Conservation (phyloP, 1,140 invertebrate genomes). For the Neomicropteryx cornuta region DNA sequence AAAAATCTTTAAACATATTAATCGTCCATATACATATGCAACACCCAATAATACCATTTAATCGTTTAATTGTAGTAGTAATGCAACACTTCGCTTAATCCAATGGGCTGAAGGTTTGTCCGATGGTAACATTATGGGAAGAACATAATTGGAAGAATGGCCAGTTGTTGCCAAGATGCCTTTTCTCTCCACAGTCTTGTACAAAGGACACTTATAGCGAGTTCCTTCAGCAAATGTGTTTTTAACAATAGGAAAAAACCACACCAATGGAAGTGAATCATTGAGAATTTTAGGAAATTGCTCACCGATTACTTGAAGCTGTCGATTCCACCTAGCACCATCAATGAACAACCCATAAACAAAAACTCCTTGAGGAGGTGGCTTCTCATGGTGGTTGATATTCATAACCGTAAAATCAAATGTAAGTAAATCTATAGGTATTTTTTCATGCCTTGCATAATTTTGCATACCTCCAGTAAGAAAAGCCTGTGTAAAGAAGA, state of each 20-base stretch:
- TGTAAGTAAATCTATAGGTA: conserved; percentile 77
- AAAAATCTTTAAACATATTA: no score
- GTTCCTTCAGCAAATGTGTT: conserved; percentile 39
- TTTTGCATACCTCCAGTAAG: conserved; percentile 88
- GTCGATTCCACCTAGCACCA: conserved; percentile 71
- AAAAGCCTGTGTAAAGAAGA: conserved; percentile 92
- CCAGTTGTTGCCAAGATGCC: conserved; percentile 79
- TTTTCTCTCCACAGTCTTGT: conserved; percentile 77
- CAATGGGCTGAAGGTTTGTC: conserved; percentile 61
- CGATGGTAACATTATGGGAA: conserved; percentile 66
- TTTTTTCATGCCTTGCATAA: conserved; percentile 74
- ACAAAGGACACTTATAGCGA: conserved; percentile 72
- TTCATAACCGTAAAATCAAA: conserved; percentile 66
- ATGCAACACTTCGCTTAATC: conserved; percentile 78
- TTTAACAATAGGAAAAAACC: conserved; percentile 51
- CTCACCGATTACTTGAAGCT: conserved; percentile 51
- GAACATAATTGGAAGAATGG: conserved; percentile 85
- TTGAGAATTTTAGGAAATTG: conserved; percentile 72
- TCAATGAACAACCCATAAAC: conserved; percentile 76
- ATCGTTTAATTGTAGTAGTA: conserved; percentile 71
- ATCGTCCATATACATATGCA: no score
- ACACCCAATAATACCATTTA: no score
- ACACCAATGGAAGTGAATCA: conserved; percentile 68
- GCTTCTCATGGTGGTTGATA: conserved; percentile 29
- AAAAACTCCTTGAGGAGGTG: conserved; percentile 66